phyloP scores from a whole-genome alignment of 1,140 invertebrate species.

The Drosophila truncata region DNA sequence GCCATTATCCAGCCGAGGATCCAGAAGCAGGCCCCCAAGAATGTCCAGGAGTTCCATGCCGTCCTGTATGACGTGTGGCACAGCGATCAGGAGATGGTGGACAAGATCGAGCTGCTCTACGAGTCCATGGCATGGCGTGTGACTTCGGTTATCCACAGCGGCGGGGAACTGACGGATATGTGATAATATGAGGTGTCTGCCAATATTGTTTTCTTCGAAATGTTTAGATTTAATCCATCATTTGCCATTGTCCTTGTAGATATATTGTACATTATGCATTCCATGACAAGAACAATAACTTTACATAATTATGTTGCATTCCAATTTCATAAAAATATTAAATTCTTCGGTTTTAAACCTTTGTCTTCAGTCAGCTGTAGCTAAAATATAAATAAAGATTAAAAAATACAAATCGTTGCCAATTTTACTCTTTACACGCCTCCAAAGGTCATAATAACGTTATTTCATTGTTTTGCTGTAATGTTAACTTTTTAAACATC shows the following conservation, averaged over 20 bases:
- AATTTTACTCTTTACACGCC: background rate
- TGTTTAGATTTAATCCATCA: constrained; percentile 8
- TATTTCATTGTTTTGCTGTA: background rate
- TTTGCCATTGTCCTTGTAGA: background rate
- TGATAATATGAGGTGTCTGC: background rate
- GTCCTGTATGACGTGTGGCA: constrained; percentile 69
- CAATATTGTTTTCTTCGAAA: constrained; percentile 8
- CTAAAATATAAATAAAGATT: constrained; percentile 10
- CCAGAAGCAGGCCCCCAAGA: constrained; percentile 52
- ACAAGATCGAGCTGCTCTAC: constrained; percentile 58
- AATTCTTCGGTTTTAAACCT: constrained; percentile 5
- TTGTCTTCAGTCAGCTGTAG: background rate
- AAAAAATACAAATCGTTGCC: background rate
- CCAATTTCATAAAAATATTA: background rate
- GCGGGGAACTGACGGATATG: constrained; percentile 48
- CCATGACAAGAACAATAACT: background rate
- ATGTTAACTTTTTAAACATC: background rate
- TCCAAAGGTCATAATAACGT: background rate
- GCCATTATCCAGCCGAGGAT: constrained; percentile 63
- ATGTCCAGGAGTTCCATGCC: constrained; percentile 51
- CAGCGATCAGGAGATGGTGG: constrained; percentile 63
- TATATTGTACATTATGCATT: constrained; percentile 17
- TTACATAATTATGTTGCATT: background rate
- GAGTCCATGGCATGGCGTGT: constrained; percentile 69
- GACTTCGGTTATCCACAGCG: constrained; percentile 45